Evolutionary conservation across 2,797 vertebrate genomes (phyloP), one percentile per base, ranked within the genome.

Genomic region (Nannoperca australis): DNA sequence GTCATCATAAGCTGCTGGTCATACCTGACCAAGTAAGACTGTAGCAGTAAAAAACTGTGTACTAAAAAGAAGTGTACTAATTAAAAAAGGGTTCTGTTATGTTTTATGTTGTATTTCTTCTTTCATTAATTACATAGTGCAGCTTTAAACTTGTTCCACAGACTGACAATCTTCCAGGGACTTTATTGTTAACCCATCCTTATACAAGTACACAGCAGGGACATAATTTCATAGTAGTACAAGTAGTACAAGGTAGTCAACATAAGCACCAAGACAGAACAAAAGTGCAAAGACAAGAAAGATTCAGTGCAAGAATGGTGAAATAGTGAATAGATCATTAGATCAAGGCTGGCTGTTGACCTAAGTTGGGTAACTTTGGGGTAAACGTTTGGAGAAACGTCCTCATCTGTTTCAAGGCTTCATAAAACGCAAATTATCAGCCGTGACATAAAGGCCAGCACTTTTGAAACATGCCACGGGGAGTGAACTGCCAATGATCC

Each of bases 381-480:
- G 17, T 10, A n/a, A 50, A 62, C 27, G 13, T 56, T 63, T 70
- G 36, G 20, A 64, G 50, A 66, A 60, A 9, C 30, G 4, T 49
- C 2, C 50, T 59, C 7, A 20, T 32, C 20, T 51, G n/a, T 17
- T 22, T 51, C 2, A 24, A 24, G 13, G 1, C 24, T 6, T 3
- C 1, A 49, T 15, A 2, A 55, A 56, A 51, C 22, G 11, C 10
- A 3, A 56, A 68, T 55, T 32, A 3, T 9, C 22, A 49, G 14
- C 49, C 5, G 7, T 59, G 30, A 30, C 42, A 53, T 36, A 3
- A 40, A 73, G 7, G 14, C 38, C 40, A 62, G n/a, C 60, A 65
- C 59, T 78, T 90, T 90, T 85, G 54, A 92, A 91, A 84, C 17
- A 38, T 54, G 67, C 82, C 73, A 73, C 12, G 24, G 13, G 30